Percentiles rank a stretch among this genome's conserved stretches.
Conservation (phyloP, 23 tunicate species). For the Corella eumyota region DNA sequence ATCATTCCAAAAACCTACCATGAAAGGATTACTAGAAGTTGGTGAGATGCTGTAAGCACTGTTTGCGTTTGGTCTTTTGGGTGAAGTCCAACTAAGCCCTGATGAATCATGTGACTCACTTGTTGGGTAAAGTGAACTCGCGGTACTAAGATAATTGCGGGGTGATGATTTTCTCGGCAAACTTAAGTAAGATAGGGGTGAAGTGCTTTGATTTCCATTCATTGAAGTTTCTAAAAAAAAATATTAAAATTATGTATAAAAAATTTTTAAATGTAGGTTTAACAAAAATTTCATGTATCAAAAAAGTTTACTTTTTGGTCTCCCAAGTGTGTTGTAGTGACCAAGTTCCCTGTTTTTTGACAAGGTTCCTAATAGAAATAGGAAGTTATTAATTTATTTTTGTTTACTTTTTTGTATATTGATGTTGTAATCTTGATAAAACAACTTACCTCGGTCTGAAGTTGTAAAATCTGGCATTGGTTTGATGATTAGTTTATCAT, state of each 20-base stretch:
- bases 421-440: too few species aligned
- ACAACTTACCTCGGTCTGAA: too few species aligned
- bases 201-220: not conserved
- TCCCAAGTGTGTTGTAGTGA: slow-evolving; percentile 44
- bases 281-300: not conserved
- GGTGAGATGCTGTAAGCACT: slow-evolving; percentile 69
- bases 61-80: slow-evolving; percentile 51
- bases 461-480: too few species aligned
- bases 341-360: slow-evolving; percentile 5
- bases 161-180: slow-evolving; percentile 16
- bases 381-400: too few species aligned
- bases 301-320: slow-evolving; percentile 31
- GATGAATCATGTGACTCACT: not conserved
- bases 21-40: slow-evolving; percentile 20
- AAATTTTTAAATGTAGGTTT: not conserved
- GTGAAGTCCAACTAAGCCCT: slow-evolving; percentile 47
- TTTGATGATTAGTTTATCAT: too few species aligned
- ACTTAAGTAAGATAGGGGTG: slow-evolving; percentile 41
- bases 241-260: not conserved
- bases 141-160: not conserved
- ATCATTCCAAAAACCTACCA: too few species aligned
- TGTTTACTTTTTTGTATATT: too few species aligned
- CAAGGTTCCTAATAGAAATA: too few species aligned
- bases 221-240: too few species aligned
- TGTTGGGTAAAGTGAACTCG: slow-evolving; percentile 1